Base-by-base conservation (phyloP, 2,113 vertebrate species). In the Apteryx owenii region DNA sequence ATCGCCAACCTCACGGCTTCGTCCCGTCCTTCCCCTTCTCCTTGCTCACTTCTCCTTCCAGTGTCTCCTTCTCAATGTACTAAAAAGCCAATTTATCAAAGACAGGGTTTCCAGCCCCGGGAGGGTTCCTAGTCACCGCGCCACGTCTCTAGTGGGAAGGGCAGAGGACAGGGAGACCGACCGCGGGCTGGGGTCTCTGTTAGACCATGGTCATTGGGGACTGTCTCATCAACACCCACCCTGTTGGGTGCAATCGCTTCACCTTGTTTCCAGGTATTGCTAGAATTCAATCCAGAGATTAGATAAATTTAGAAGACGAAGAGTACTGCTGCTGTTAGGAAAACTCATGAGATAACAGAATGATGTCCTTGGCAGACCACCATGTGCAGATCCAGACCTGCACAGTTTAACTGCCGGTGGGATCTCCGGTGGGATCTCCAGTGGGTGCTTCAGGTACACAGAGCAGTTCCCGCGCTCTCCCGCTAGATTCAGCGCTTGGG, bases 1-100 rank as follows among this genome's bases (percentile, higher is more conserved):
- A 90, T 78, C 85, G 77, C 33, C 92, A 96, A 90, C 90, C 85
- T 96, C 92, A 71, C 93, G 91, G 92, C 91, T 65, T 81, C 75
- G 26, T 40, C 38, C 51, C 81, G 50, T 84, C 36, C 75, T 92
- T 79, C 82, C 69, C 86, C 88, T 89, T 88, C 70, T 86, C 72
- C 95, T 88, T 64, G 29, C 64, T 94, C 68, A 7, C 75, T 92
- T 82, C 7, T 54, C 64, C 81, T 79, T 75, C 29, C 70, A 68
- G 73, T 68, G 64, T 56, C 76, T 69, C 70, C 65, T 75, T 65
- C 62, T 79, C 60, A 71, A 33, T 68, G 48, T 72, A 85, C 51
- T 83, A 79, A n/a, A 29, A 88, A 26, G 10, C 68, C 69, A 36
- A 40, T 80, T 68, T 62, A 78, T 90, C 73, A 58, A 78, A 62